phyloP scores from a whole-genome alignment of 2,888 invertebrate species.

The Marronus borbonicus region DNA sequence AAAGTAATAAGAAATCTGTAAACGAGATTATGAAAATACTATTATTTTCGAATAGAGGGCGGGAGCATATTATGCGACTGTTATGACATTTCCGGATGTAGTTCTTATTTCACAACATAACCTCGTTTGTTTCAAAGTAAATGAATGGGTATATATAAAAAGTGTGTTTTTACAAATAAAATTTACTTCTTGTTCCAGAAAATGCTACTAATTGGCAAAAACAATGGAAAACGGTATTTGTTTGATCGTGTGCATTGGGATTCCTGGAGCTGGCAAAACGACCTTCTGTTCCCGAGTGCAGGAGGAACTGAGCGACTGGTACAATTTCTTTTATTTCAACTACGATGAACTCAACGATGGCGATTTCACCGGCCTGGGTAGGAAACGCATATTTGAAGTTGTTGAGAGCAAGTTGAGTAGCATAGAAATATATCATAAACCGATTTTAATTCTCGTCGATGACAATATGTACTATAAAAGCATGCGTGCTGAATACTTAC shows the following conservation, averaged over 20 bases:
- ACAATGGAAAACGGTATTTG: constrained; percentile 49
- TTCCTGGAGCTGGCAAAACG: constrained; percentile 56
- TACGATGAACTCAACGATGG: constrained; percentile 52
- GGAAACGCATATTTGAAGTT: constrained; percentile 48
- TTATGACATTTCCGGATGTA: constrained; percentile 6
- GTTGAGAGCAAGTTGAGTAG: constrained; percentile 48
- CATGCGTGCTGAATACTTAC: constrained; percentile 55
- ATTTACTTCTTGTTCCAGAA: constrained; percentile 13
- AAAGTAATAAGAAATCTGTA: not conserved
- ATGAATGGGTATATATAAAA: not conserved
- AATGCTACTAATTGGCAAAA: constrained; percentile 22
- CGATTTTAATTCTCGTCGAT: constrained; percentile 52
- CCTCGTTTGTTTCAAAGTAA: constrained; percentile 11
- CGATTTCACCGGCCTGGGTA: constrained; percentile 45
- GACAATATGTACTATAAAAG: constrained; percentile 57
- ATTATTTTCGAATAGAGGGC: constrained; percentile 6
- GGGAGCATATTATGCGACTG: not conserved
- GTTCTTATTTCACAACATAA: constrained; percentile 10
- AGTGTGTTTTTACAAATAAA: constrained; percentile 9
- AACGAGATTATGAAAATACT: not conserved
- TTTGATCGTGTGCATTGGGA: constrained; percentile 52
- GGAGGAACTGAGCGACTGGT: constrained; percentile 23
- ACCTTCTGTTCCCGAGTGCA: constrained; percentile 51
- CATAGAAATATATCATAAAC: constrained; percentile 20
- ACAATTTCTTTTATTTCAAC: constrained; percentile 46